Conservation (phyloP, 2,113 vertebrate species). For the Dasypus novemcinctus region DNA sequence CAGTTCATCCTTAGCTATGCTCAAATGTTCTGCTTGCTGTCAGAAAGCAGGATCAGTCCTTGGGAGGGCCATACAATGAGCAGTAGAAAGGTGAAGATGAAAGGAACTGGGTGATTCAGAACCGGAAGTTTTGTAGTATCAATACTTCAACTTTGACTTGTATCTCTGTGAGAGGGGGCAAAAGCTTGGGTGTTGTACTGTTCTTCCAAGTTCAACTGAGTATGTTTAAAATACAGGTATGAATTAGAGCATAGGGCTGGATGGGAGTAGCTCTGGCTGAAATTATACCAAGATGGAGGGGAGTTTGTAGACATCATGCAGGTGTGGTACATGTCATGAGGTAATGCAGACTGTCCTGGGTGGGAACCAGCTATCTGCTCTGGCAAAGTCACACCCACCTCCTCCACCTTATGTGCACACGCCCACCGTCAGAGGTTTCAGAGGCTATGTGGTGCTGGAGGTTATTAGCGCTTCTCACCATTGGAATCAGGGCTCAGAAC, state of each 20-base stretch:
- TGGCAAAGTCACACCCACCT: background rate
- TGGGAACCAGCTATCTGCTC: background rate
- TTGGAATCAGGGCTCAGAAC: background rate
- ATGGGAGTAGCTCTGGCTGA: background rate
- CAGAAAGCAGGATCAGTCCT: background rate
- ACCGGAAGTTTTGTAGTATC: background rate
- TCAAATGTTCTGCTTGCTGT: background rate
- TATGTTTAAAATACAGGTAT: background rate
- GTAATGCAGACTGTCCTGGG: no score
- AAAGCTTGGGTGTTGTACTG: background rate
- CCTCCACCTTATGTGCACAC: background rate
- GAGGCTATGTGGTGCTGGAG: background rate
- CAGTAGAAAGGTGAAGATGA: background rate
- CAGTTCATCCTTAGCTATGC: background rate
- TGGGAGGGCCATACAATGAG: background rate
- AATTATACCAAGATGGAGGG: background rate
- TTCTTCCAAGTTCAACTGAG: background rate
- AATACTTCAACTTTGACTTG: background rate
- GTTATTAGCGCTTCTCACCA: background rate
- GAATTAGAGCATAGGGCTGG: background rate
- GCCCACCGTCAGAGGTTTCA: background rate
- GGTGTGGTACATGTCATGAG: rapidly evolving
- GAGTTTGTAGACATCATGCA: background rate
- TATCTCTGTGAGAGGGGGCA: background rate
- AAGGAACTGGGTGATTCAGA: background rate